Percentiles rank a stretch among this genome's conserved stretches.
Conservation (phyloP, 1,140 invertebrate species). For the Dryas iulia region DNA sequence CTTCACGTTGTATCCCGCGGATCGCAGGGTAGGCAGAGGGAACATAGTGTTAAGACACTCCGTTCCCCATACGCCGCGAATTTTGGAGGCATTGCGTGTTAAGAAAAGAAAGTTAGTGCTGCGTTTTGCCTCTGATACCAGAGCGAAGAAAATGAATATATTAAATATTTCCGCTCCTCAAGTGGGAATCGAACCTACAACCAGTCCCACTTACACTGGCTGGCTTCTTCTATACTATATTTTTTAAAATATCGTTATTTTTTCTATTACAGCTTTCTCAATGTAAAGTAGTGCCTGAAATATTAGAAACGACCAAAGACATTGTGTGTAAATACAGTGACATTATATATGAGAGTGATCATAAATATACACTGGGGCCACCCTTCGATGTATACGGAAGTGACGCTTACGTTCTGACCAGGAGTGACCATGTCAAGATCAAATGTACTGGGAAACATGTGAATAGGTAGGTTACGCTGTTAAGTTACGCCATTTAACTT, state of each 20-base stretch:
- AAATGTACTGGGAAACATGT: constrained; percentile 48
- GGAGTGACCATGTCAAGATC: constrained; percentile 63
- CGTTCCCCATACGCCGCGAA: not conserved
- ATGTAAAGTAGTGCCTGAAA: constrained; percentile 50
- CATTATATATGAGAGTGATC: constrained; percentile 57
- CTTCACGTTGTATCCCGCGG: too few species aligned
- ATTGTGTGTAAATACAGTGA: constrained; percentile 56
- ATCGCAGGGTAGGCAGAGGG: too few species aligned
- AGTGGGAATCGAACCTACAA: too few species aligned
- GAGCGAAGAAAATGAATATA: too few species aligned
- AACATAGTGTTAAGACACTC: too few species aligned
- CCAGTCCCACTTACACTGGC: too few species aligned
- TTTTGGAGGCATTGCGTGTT: too few species aligned
- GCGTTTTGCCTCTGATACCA: too few species aligned
- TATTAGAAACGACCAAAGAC: constrained; percentile 40
- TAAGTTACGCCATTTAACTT: too few species aligned
- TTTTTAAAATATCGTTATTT: too few species aligned
- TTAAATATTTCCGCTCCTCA: too few species aligned
- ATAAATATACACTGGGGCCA: constrained; percentile 37
- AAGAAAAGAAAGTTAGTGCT: too few species aligned
- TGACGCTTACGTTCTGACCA: constrained; percentile 39
- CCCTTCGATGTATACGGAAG: constrained; percentile 29
- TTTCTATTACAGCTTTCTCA: constrained; percentile 51
- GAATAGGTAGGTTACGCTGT: constrained; percentile 47
- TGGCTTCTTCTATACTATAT: not conserved